Evolutionary conservation across 2,797 vertebrate genomes (phyloP).

Genomic region (Aeoliscus strigatus): DNA sequence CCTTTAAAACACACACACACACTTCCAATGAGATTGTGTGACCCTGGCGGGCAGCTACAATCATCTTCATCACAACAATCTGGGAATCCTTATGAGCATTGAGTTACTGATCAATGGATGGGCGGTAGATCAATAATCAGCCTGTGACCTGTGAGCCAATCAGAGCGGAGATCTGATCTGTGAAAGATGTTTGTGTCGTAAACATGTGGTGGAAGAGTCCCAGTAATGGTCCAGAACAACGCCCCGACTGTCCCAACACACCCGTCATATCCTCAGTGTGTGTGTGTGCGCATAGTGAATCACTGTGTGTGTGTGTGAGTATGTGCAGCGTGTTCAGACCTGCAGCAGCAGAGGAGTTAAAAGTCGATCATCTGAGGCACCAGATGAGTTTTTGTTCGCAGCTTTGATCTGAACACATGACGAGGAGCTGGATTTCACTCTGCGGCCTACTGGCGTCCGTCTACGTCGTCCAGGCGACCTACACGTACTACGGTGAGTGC

Average conservation of each 20-base stretch:
- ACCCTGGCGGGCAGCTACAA: too few species aligned
- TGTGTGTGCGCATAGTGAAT: slow-evolving; percentile 3
- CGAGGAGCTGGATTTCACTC: background rate
- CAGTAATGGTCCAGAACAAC: slow-evolving; percentile 5
- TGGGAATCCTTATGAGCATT: too few species aligned
- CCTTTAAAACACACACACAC: too few species aligned
- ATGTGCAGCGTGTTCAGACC: background rate
- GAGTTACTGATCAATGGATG: too few species aligned
- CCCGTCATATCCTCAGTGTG: background rate
- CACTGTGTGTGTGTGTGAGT: slow-evolving; percentile 4
- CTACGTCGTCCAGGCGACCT: too few species aligned
- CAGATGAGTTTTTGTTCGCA: background rate
- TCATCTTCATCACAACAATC: too few species aligned
- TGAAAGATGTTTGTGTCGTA: background rate
- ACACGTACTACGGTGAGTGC: too few species aligned
- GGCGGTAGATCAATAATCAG: too few species aligned
- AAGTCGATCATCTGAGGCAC: background rate
- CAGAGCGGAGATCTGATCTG: background rate
- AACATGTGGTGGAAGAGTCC: background rate
- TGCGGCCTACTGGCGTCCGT: too few species aligned
- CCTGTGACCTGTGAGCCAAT: background rate
- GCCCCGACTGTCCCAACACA: slow-evolving; percentile 1
- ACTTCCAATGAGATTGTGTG: too few species aligned
- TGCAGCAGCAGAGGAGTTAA: background rate
- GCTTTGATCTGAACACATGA: too few species aligned